Conservation (phyloP, 2,113 vertebrate species). For the Sakesphorus luctuosus region DNA sequence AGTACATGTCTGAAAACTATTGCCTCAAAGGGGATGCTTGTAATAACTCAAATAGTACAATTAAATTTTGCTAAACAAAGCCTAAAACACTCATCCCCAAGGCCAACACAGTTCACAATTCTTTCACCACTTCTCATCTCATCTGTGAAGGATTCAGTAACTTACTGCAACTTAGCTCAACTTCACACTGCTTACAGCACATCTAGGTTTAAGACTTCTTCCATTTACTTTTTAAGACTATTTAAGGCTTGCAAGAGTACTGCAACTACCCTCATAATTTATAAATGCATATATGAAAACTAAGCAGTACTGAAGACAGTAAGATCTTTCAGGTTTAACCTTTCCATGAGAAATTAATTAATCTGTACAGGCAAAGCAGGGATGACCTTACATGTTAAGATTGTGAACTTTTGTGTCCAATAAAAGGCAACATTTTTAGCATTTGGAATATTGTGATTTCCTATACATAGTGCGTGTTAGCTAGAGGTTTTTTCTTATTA, state of each 20-base stretch:
- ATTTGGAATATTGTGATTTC: neutral
- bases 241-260: neutral
- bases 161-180: neutral
- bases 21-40: neutral
- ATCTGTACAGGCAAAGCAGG: neutral
- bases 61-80: neutral
- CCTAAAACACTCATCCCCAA: neutral
- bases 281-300: neutral
- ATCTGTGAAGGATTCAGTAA: neutral
- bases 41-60: neutral
- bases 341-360: neutral
- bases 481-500: neutral
- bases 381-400: neutral
- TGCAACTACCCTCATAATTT: neutral
- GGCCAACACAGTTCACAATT: neutral
- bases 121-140: neutral
- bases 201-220: neutral
- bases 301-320: neutral
- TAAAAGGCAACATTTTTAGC: neutral
- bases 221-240: neutral
- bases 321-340: neutral
- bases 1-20: neutral
- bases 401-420: neutral
- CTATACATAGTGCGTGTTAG: neutral
- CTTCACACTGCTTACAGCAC: neutral